Evolutionary conservation across 35 echinoderm and acorn worm genomes (phyloP), one percentile per base, ranked within the genome.

Genomic region (Anneissia japonica): DNA sequence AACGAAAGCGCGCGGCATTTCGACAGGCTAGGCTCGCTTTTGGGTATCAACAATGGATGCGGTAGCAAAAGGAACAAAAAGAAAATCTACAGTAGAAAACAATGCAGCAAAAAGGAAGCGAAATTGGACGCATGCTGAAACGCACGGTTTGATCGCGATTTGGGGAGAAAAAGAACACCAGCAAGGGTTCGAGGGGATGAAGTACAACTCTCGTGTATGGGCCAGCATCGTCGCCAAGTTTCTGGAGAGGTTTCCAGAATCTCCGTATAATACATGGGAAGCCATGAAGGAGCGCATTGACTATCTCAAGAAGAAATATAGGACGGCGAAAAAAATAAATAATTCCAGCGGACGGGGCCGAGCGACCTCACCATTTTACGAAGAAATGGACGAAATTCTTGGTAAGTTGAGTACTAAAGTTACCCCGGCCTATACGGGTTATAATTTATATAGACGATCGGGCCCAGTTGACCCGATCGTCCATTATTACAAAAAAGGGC

Each of bases 351-450:
- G 79, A 36, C 79, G 79, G 39, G 79, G 79, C 33, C 79, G 79
- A 29, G 35, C 39, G 39, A 81, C 79, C 1, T 81, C 79, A 28
- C 79, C 79, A 35, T 81, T 38, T 39, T 81, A 81, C 37, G 79
- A 81, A 39, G 79, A 81, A 39, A 81, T 81, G 30, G 35, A 81
- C 79, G 34, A 81, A 39, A 81, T 81, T 39, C 35, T 81, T 29
- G 79, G 79, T 81, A 81, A 81, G 79, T 81, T 81, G 40, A 43
- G 40, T 43, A n/a, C n/a, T n/a, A n/a, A n/a, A n/a, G n/a, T n/a
- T n/a, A n/a, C n/a, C n/a, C 4, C 4, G 4, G 4, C 40, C 40
- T 43, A 43, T 43, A 43, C 40, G 40, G 40, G 40, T 43, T 43
- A 43, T 43, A 43, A 14, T 43, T 6, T 4, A 14, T 14, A 4